Percentiles rank a stretch among this genome's conserved stretches.
Evolutionary conservation across 2,797 vertebrate species (phyloP).

Genomic region (Lateolabrax maculatus): DNA sequence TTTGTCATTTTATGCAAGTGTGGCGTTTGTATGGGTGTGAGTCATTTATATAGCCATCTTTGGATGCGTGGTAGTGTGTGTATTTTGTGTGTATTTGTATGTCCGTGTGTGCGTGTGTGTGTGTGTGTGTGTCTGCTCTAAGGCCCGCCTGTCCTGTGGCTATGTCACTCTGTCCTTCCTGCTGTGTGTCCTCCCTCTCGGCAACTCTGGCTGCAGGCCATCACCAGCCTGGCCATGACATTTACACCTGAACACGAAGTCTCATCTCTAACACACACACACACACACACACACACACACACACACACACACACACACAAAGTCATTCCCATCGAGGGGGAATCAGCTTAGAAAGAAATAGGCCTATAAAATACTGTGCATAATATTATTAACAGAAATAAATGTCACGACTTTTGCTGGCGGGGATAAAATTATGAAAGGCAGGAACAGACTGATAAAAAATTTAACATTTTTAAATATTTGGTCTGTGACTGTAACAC

Average conservation of each 20-base stretch:
- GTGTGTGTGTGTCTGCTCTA: slow-evolving; percentile 1
- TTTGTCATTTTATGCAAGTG: slow-evolving; percentile 45
- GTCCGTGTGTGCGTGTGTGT: neutral
- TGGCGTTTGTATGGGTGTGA: slow-evolving; percentile 29
- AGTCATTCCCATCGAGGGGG: neutral
- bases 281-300: slow-evolving; percentile 17
- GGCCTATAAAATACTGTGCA: neutral
- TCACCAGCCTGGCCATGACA: slow-evolving; percentile 53
- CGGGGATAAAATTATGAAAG: neutral
- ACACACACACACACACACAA: neutral
- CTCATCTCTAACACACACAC: slow-evolving; percentile 8
- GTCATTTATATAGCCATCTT: slow-evolving; percentile 61
- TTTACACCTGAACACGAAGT: slow-evolving; percentile 55
- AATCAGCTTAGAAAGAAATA: neutral
- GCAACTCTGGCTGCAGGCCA: slow-evolving; percentile 55
- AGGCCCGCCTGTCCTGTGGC: slow-evolving; percentile 55
- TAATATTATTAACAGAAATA: slow-evolving; percentile 10
- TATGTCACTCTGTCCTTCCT: slow-evolving; percentile 72
- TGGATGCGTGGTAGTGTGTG: slow-evolving; percentile 8
- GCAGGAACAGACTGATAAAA: neutral
- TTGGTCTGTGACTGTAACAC: neutral
- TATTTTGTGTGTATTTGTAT: slow-evolving; percentile 7
- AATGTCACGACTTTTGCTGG: slow-evolving; percentile 1
- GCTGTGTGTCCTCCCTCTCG: slow-evolving; percentile 53
- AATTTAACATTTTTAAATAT: neutral